Conservation (phyloP, 2,113 vertebrate genomes). For the Pteronura brasiliensis region DNA sequence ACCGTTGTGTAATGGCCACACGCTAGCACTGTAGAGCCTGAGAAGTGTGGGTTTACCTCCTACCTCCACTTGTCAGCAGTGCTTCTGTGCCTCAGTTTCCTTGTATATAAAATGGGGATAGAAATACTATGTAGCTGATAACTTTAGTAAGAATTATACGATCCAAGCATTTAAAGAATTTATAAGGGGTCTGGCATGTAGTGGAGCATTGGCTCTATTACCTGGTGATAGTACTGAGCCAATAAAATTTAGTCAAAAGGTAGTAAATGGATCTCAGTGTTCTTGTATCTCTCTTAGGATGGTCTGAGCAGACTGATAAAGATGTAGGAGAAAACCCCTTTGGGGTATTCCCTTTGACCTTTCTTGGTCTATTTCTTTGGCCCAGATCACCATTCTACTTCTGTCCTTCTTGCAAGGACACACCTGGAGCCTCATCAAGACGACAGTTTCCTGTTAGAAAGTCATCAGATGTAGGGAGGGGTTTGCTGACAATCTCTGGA, state of each 20-base stretch:
- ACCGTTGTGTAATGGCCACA: neutral
- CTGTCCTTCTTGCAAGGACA: neutral
- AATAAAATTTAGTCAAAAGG: neutral
- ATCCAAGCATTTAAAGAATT: neutral
- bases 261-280: neutral
- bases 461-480: neutral
- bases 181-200: neutral
- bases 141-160: neutral
- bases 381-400: neutral
- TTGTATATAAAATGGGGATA: neutral
- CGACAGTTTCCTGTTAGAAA: neutral
- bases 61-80: neutral
- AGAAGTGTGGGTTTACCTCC: neutral
- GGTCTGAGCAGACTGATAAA: neutral
- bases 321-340: neutral
- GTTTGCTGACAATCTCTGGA: neutral
- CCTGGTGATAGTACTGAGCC: neutral
- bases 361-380: neutral
- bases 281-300: neutral
- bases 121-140: neutral
- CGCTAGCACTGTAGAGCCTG: neutral
- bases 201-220: neutral
- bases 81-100: neutral
- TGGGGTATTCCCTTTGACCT: neutral
- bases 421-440: neutral